Percentiles rank a stretch among this genome's conserved stretches.
Evolutionary conservation across 2,113 vertebrate genomes (phyloP).

Genomic region (Tonatia bakeri): DNA sequence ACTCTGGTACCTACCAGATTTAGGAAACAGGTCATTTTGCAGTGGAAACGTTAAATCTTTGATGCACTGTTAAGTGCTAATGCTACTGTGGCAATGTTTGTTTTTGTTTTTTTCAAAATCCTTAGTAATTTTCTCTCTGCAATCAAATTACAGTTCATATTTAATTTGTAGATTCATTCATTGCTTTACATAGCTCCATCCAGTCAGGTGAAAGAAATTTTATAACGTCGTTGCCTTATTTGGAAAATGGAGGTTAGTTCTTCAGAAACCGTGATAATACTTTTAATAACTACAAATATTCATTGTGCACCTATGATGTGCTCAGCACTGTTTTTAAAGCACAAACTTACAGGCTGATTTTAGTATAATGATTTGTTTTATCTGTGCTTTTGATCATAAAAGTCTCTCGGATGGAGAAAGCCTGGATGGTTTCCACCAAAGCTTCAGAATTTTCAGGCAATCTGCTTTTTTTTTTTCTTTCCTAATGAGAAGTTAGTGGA

Average conservation of each 20-base stretch:
- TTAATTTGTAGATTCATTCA: conserved; percentile 52
- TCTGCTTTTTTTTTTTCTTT: neutral
- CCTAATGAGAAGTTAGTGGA: neutral
- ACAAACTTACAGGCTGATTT: conserved; percentile 54
- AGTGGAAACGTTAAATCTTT: conserved; percentile 63
- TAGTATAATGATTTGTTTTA: neutral
- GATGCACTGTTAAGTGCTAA: conserved; percentile 74
- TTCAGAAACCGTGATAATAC: neutral
- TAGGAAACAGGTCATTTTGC: conserved; percentile 53
- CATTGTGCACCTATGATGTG: neutral
- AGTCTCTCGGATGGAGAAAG: neutral
- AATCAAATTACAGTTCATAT: conserved; percentile 36
- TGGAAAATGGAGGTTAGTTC: conserved; percentile 32
- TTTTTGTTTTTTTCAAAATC: neutral
- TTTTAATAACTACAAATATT: conserved; percentile 23
- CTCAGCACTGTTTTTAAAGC: conserved; percentile 47
- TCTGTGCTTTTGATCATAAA: neutral
- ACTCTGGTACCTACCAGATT: conserved; percentile 57
- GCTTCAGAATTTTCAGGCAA: neutral
- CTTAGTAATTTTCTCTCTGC: conserved; percentile 43
- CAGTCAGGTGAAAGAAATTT: conserved; percentile 53
- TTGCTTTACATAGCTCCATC: conserved; percentile 12
- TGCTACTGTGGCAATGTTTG: conserved; percentile 70
- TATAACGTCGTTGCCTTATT: conserved; percentile 17
- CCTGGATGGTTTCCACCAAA: neutral